Evolutionary conservation across 23 tunicate genomes (phyloP), one percentile per base, ranked within the genome.

Genomic region (Trididemnum miniatum): DNA sequence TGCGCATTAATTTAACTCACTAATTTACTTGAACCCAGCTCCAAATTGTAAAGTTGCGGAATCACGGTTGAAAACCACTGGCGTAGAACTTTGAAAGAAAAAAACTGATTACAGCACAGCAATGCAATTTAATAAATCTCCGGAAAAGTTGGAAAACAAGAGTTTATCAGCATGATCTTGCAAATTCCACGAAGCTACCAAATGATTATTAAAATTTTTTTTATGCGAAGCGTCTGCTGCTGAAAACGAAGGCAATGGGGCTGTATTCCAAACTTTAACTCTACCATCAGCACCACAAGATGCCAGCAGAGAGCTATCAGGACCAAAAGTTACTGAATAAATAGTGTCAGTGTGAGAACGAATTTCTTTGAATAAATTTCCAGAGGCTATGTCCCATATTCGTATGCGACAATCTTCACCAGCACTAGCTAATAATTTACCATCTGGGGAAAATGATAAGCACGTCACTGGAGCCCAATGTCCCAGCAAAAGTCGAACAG

Each of bases 341-440:
- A 93, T 82, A 50, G 89, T 74, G 33, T 86, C 93, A 59, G 80
- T 71, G 69, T 93, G 98, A 2, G 78, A 85, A 9, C 89, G 71
- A 44, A 93, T 80, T 76, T 93, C 93, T 81, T 93, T 93, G 1
- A 88, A 28, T 51, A 85, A 65, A 27, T 28, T 77, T 9, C 93
- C 93, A 35, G 93, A 84, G 1, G 82, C 87, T 35, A 93, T 79
- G 36, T 93, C 98, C 98, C 98, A 93, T 33, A 93, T 32, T 26
- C 90, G 39, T 22, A 93, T 78, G 22, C 89, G 29, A 31, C 89
- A 73, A 71, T 93, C 98, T 65, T 81, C 93, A 24, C 98, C 93
- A 66, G 91, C 44, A 31, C 86, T 89, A 15, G 93, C 98, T 22
- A 93, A 40, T 64, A 52, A 72, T 34, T 79, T 85, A 1, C 98